These are phyloP conservation scores for Cercocebus atys DNA, from an alignment of 2,113 vertebrate species.

Conservation along the genomic window DNA sequence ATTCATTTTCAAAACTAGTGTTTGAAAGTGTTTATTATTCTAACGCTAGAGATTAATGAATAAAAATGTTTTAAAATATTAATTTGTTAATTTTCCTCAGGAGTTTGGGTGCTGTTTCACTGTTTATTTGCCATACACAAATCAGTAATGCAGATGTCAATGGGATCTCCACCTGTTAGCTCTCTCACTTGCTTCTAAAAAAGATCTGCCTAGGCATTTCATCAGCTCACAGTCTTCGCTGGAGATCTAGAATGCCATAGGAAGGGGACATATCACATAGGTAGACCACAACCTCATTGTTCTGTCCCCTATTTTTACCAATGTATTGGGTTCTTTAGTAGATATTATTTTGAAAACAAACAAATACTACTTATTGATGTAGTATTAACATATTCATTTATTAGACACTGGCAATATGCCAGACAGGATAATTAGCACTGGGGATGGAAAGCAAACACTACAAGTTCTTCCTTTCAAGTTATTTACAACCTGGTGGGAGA, in stretches of 20 bases:
- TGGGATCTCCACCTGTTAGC: neutral
- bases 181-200: neutral
- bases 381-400: neutral
- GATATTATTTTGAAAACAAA: neutral
- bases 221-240: neutral
- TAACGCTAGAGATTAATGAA: neutral
- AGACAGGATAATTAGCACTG: neutral
- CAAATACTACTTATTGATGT: neutral
- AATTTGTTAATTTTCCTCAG: neutral
- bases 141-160: neutral
- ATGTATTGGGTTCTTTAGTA: neutral
- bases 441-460: neutral
- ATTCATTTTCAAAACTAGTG: neutral
- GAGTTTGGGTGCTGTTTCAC: neutral
- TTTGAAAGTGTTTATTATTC: neutral
- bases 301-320: neutral
- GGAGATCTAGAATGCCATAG: neutral
- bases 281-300: neutral
- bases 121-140: neutral
- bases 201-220: neutral
- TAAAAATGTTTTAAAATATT: neutral
- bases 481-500: neutral
- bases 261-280: neutral
- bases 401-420: neutral
- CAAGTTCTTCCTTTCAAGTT: neutral